These are phyloP conservation scores for Idris sp. DNA, from an alignment of 1,140 invertebrate species.

Conservation along the genomic window DNA sequence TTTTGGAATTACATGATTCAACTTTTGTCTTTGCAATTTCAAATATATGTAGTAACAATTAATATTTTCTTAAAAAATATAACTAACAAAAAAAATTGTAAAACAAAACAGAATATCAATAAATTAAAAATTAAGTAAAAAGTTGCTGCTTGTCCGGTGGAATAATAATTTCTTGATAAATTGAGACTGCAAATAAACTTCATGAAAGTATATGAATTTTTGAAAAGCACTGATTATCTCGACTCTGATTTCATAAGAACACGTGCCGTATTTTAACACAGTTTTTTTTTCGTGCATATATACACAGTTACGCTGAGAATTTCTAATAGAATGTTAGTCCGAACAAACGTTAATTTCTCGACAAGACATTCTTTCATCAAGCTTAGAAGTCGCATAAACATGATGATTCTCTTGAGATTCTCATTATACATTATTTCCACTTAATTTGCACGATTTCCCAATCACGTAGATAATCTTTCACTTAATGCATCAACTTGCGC, in stretches of 20 bases:
- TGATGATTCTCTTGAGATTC: slow-evolving; percentile 49
- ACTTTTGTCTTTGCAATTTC: too few relatives aligned
- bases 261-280: slow-evolving; percentile 33
- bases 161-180: background rate
- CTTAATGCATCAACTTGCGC: slow-evolving; percentile 36
- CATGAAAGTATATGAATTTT: slow-evolving; percentile 33
- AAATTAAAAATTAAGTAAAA: too few relatives aligned
- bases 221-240: slow-evolving; percentile 20
- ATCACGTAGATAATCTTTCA: slow-evolving; percentile 41
- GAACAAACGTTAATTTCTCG: slow-evolving; percentile 38
- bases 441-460: slow-evolving; percentile 60
- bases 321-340: slow-evolving; percentile 53
- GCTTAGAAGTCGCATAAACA: slow-evolving; percentile 48
- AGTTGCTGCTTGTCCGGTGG: too few relatives aligned
- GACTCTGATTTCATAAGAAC: slow-evolving; percentile 35
- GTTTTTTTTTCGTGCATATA: slow-evolving; percentile 30
- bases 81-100: too few relatives aligned
- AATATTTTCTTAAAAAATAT: too few relatives aligned
- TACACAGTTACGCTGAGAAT: slow-evolving; percentile 35
- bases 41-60: too few relatives aligned
- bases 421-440: slow-evolving; percentile 62
- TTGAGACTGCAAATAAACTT: slow-evolving; percentile 4
- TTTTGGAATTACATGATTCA: too few relatives aligned
- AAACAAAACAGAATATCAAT: too few relatives aligned
- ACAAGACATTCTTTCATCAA: slow-evolving; percentile 53